Conservation (phyloP, 2,888 invertebrate species). For the Pristionchus maxplancki region DNA sequence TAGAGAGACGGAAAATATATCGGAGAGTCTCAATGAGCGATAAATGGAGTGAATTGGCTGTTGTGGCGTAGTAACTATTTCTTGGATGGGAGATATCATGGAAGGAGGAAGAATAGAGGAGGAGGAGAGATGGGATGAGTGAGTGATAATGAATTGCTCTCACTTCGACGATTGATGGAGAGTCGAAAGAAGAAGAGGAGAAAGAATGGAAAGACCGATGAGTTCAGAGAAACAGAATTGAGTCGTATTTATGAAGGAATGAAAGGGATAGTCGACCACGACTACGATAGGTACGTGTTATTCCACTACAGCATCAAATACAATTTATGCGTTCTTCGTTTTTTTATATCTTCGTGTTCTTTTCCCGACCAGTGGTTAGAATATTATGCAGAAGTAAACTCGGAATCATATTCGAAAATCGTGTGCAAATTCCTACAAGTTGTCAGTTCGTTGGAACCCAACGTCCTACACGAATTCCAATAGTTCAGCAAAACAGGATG, state of each 20-base stretch:
- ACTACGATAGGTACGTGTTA: neutral
- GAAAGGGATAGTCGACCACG: neutral
- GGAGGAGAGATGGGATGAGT: neutral
- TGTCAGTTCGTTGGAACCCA: no score
- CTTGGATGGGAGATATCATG: neutral
- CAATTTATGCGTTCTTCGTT: neutral
- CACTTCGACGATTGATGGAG: slow-evolving; percentile 24
- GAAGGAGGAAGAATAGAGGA: neutral
- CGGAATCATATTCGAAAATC: neutral
- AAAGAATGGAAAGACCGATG: neutral
- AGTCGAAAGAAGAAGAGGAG: neutral
- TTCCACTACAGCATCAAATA: slow-evolving; percentile 1
- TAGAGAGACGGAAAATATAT: neutral
- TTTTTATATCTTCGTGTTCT: neutral
- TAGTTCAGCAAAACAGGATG: no score
- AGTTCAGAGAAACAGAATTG: slow-evolving; percentile 17
- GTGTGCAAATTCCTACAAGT: neutral
- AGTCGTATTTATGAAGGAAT: neutral
- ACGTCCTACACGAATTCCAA: neutral
- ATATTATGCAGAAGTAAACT: neutral
- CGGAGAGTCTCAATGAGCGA: neutral
- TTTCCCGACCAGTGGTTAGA: neutral
- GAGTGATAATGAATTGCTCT: slow-evolving; percentile 33
- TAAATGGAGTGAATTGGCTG: neutral
- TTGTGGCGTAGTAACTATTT: neutral